Evolutionary conservation across 2,797 vertebrate species (phyloP).

Genomic region (Kryptopterus vitreolus): DNA sequence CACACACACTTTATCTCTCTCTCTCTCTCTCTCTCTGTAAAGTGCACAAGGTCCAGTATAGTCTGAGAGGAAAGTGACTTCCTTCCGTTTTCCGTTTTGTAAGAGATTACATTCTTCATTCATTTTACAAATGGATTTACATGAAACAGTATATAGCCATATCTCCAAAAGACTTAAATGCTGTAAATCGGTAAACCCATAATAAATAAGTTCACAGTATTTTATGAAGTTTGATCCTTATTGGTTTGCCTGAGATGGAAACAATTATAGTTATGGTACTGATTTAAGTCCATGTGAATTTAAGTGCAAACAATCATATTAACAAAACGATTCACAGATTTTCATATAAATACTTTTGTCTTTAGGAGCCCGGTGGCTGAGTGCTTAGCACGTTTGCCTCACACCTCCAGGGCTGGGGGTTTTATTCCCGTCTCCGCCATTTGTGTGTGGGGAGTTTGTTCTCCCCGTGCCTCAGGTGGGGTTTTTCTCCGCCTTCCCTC

Average conservation of each 20-base stretch:
- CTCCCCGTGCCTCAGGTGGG: too few species aligned
- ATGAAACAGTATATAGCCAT: not conserved
- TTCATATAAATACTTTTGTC: too few species aligned
- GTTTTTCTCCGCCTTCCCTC: too few species aligned
- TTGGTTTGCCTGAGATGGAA: not conserved
- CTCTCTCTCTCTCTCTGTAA: not conserved
- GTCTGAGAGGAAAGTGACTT: not conserved
- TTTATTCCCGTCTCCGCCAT: too few species aligned
- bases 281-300: not conserved
- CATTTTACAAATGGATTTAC: not conserved
- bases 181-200: too few species aligned
- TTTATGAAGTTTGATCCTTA: not conserved
- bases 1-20: not conserved
- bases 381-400: too few species aligned
- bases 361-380: too few species aligned
- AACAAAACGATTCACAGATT: not conserved
- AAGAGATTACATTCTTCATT: not conserved
- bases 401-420: too few species aligned
- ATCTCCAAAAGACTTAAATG: too few species aligned
- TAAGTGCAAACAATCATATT: not conserved
- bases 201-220: too few species aligned
- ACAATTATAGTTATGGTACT: not conserved
- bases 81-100: not conserved
- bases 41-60: not conserved
- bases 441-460: too few species aligned